Evolutionary conservation across 1,140 invertebrate species (phyloP), one percentile per base, ranked within the genome.

Genomic region (Gonatopus flavifemur): DNA sequence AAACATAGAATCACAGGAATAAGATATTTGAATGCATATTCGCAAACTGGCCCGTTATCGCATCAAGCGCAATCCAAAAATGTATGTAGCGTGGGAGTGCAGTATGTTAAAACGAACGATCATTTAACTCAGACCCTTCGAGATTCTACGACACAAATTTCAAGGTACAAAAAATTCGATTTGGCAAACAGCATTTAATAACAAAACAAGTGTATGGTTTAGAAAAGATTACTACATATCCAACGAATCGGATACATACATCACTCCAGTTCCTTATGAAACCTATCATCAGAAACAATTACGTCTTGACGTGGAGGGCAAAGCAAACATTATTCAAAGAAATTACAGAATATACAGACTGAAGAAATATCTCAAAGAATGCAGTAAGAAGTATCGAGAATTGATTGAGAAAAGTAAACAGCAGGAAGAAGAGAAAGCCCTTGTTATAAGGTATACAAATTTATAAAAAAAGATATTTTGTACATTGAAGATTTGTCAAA

Each of bases 11-110:
- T 78, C 33, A 85, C 81, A 16, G 80, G 80, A 59, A 25, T 76
- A 7, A 71, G 81, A 48, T 87, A 84, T 65, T 78, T 85, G 49
- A 83, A 87, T 64, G 84, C 83, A 7, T 82, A 74, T 56, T 82
- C 83, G 0, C 86, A 88, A 69, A 87, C 85, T 20, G 82, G 81
- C 5, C 84, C 84, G 30, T 72, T 72, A 30, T 64, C 70, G 15
- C 76, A 80, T 49, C 78, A 74, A 57, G 22, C 80, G 20, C 69
- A 76, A n/a, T 70, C 73, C 6, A 72, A 81, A 49, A 72, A 69
- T 33, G 81, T 76, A 55, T 81, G 72, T 36, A 82, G 80, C 42
- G 73, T 81, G 49, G 78, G 81, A 38, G 82, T 83, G 3, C 85
- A 86, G 72, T 84, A 82, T 8, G 79, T 80, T n/a, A 71, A 77